Evolutionary conservation across 1,140 invertebrate genomes (phyloP).

Genomic region (Brachionus manjavacas): DNA sequence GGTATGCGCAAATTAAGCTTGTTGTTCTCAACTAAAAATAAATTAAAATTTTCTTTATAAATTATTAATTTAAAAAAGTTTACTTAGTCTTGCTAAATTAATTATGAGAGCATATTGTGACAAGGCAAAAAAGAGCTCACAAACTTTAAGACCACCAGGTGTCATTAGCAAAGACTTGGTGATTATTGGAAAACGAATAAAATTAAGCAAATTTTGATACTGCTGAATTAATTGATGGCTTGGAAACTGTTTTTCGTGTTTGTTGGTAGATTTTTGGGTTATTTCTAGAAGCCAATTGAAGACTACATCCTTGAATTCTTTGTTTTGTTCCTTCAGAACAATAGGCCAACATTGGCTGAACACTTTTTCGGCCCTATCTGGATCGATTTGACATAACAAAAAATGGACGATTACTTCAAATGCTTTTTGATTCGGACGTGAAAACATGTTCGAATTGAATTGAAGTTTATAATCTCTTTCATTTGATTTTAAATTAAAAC

Average conservation of each 20-base stretch:
- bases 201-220: not conserved
- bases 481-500: conserved; percentile 2
- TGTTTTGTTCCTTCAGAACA: conserved; percentile 25
- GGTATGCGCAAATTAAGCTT: not conserved
- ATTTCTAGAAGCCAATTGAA: conserved; percentile 30
- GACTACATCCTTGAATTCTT: conserved; percentile 25
- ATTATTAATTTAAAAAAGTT: not conserved
- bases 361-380: not conserved
- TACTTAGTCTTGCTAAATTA: conserved; percentile 10
- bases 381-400: conserved; percentile 20
- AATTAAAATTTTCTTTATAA: not conserved
- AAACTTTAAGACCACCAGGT: conserved; percentile 22
- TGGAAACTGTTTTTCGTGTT: not conserved
- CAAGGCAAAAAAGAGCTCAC: conserved; percentile 13
- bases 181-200: conserved; percentile 14
- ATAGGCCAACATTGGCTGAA: conserved; percentile 19
- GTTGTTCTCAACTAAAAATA: not conserved
- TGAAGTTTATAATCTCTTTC: not conserved
- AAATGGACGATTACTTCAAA: conserved; percentile 37
- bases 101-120: conserved; percentile 20
- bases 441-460: conserved; percentile 16
- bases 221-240: not conserved
- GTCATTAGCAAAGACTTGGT: conserved; percentile 21
- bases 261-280: not conserved
- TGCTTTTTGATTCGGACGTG: conserved; percentile 32